phyloP scores from a whole-genome alignment of 2,888 invertebrate genomes.

The Bombylius discolor region DNA sequence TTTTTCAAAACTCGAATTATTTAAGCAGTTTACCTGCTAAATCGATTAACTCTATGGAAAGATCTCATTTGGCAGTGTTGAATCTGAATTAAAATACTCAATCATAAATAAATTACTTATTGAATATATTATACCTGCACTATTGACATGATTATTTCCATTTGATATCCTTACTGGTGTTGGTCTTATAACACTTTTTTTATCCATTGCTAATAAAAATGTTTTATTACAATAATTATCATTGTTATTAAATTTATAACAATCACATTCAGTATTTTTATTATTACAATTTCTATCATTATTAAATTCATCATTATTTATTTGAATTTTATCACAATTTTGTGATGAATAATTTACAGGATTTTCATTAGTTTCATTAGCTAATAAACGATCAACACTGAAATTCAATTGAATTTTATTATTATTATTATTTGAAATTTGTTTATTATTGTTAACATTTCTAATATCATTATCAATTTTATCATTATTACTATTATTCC shows the following conservation, averaged over 20 bases:
- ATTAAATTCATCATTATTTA: neutral
- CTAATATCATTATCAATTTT: neutral
- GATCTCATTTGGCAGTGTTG: too few relatives aligned
- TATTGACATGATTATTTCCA: neutral
- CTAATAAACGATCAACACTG: conserved; percentile 32
- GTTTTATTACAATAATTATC: neutral
- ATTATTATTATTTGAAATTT: conserved; percentile 10
- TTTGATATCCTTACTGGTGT: neutral
- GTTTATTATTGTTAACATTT: neutral
- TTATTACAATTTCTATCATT: neutral
- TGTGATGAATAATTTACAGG: neutral
- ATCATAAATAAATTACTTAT: too few relatives aligned
- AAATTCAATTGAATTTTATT: conserved; percentile 33
- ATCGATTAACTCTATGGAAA: too few relatives aligned
- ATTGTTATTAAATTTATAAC: neutral
- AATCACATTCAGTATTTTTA: neutral
- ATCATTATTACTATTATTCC: neutral
- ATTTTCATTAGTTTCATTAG: conserved; percentile 10
- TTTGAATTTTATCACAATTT: too few relatives aligned
- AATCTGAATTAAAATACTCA: too few relatives aligned
- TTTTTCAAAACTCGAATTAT: too few relatives aligned
- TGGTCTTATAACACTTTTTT: neutral
- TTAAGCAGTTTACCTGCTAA: too few relatives aligned
- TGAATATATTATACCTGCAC: too few relatives aligned
- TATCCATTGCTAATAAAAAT: neutral